A percentile compares a stretch with the other conserved stretches of the same genome.
phyloP scores from a whole-genome alignment of 2,888 invertebrate genomes.

The Beris chalybata region DNA sequence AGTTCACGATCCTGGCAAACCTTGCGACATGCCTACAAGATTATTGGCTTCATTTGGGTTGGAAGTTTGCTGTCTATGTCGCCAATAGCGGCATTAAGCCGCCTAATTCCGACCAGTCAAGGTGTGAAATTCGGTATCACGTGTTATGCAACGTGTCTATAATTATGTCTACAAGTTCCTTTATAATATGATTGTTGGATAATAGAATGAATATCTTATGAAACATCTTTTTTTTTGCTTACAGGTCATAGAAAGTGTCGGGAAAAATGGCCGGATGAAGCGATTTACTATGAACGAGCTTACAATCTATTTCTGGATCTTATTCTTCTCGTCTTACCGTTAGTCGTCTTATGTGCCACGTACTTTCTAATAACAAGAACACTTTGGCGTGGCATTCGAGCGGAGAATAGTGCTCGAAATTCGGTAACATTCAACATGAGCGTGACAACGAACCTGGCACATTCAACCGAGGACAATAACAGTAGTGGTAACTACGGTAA shows the following conservation, averaged over 20 bases:
- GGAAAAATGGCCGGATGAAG: constrained; percentile 62
- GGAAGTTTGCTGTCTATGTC: constrained; percentile 67
- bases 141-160: background rate
- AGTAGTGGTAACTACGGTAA: constrained; percentile 19
- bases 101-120: constrained; percentile 61
- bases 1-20: constrained; percentile 77
- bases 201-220: too few relatives aligned
- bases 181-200: too few relatives aligned
- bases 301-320: constrained; percentile 67
- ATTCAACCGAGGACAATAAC: background rate
- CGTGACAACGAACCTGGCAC: background rate
- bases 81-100: constrained; percentile 65
- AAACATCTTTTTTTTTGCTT: constrained; percentile 26
- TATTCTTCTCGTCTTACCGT: constrained; percentile 66
- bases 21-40: constrained; percentile 71
- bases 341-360: constrained; percentile 66
- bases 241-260: constrained; percentile 65
- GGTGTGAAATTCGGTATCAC: constrained; percentile 45
- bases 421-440: constrained; percentile 4
- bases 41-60: constrained; percentile 68
- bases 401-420: constrained; percentile 46
- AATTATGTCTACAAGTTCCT: background rate
- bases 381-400: constrained; percentile 51
- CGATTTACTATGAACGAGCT: constrained; percentile 65
- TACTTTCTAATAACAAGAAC: constrained; percentile 62